These are phyloP conservation scores for Coregonus ussuriensis DNA, from an alignment of 2,797 vertebrate species.

Conservation along the genomic window DNA sequence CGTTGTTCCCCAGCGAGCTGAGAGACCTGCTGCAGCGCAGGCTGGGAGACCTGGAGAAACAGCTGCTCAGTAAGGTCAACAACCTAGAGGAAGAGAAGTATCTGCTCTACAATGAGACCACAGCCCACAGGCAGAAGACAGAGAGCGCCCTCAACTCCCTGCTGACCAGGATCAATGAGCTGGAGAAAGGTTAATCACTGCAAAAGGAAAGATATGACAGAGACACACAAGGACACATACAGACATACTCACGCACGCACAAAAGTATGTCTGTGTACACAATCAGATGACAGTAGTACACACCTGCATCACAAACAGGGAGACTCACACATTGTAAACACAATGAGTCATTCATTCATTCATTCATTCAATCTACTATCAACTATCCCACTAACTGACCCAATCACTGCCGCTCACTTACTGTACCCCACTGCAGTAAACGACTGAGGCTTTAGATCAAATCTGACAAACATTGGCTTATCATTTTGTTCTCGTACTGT, in stretches of 20 bases:
- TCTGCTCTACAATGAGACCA: slow-evolving; percentile 91
- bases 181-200: slow-evolving; percentile 86
- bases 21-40: slow-evolving; percentile 90
- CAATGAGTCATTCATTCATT: no score
- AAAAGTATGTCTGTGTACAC: no score
- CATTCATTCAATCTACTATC: no score
- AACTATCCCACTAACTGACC: no score
- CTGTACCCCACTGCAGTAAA: no score
- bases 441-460: no score
- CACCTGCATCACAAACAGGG: no score
- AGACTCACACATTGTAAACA: no score
- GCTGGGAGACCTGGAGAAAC: slow-evolving; percentile 89
- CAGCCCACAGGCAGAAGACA: slow-evolving; percentile 87
- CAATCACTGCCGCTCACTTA: no score
- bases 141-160: slow-evolving; percentile 87
- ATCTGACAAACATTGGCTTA: no score
- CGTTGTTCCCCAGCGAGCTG: slow-evolving; percentile 85
- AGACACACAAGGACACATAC: background rate
- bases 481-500: background rate
- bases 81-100: slow-evolving; percentile 93
- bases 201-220: background rate
- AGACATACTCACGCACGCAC: background rate
- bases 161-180: slow-evolving; percentile 89
- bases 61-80: slow-evolving; percentile 90
- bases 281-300: no score